Conservation (phyloP, 2,888 invertebrate genomes). For the Amblyjoppa proteus region DNA sequence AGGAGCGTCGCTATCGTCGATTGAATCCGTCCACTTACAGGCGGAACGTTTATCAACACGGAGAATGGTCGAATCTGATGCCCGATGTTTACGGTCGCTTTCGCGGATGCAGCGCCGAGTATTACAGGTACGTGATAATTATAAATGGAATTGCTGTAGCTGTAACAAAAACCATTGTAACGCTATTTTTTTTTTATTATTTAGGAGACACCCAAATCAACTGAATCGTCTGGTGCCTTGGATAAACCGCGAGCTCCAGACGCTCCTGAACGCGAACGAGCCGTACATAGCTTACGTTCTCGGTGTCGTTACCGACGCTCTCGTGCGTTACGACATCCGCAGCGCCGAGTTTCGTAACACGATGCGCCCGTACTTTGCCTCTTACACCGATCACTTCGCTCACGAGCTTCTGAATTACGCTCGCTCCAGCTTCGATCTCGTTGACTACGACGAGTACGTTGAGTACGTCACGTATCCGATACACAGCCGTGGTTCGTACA, state of each 20-base stretch:
- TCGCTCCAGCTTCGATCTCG: conserved; percentile 94
- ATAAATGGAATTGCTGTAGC: not conserved
- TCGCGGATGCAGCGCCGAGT: conserved; percentile 91
- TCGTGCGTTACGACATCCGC: conserved; percentile 89
- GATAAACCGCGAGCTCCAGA: conserved; percentile 94
- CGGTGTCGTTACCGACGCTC: conserved; percentile 89
- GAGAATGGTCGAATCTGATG: conserved; percentile 91
- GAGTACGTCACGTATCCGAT: conserved; percentile 89
- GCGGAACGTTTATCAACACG: conserved; percentile 89
- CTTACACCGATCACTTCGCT: conserved; percentile 93
- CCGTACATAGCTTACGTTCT: conserved; percentile 89
- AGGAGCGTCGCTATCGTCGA: conserved; percentile 75
- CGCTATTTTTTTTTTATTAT: conserved; percentile 73
- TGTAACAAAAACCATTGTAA: conserved; percentile 34
- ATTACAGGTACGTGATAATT: conserved; percentile 89
- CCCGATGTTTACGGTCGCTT: conserved; percentile 90
- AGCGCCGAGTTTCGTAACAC: conserved; percentile 90
- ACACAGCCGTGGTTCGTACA: conserved; percentile 71
- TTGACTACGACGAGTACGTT: conserved; percentile 92
- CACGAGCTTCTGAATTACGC: conserved; percentile 96
- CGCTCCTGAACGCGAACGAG: conserved; percentile 89
- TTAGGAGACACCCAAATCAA: conserved; percentile 92
- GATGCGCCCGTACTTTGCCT: conserved; percentile 89
- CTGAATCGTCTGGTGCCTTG: conserved; percentile 94
- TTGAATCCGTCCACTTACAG: conserved; percentile 76